Evolutionary conservation across 2,797 vertebrate genomes (phyloP).

Genomic region (Mallotus villosus): DNA sequence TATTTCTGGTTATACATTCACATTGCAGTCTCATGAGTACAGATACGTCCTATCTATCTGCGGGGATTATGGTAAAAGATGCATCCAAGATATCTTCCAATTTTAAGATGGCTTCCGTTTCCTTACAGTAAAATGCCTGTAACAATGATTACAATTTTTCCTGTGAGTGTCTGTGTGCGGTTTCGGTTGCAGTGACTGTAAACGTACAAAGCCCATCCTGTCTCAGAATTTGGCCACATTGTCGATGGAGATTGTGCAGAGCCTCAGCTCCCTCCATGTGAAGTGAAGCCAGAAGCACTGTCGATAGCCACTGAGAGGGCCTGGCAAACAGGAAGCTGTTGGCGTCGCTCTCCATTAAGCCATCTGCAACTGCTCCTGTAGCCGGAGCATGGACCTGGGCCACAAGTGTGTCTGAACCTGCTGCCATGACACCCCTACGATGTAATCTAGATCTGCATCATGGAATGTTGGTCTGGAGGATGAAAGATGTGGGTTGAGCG

Average conservation of each 20-base stretch:
- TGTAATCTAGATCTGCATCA: background rate
- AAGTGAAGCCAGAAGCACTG: constrained; percentile 56
- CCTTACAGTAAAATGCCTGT: background rate
- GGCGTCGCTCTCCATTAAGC: constrained; percentile 55
- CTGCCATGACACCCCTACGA: constrained; percentile 29
- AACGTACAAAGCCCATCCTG: background rate
- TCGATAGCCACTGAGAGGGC: constrained; percentile 58
- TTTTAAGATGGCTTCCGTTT: no score
- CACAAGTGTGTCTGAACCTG: constrained; percentile 52
- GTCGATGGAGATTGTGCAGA: constrained; percentile 42
- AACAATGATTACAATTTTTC: background rate
- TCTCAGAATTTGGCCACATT: constrained; percentile 29
- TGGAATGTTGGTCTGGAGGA: background rate
- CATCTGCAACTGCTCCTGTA: constrained; percentile 64
- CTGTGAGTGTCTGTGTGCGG: background rate
- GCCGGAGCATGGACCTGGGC: constrained; percentile 48
- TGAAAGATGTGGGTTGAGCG: background rate
- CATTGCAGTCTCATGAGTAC: background rate
- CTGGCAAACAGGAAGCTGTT: constrained; percentile 59
- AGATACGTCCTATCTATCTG: background rate
- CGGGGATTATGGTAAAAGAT: background rate
- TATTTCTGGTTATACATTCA: background rate
- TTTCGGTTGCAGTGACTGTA: background rate
- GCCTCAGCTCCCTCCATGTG: constrained; percentile 42
- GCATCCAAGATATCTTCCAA: background rate